Conservation (phyloP, 2,888 invertebrate genomes). For the Bibio marci region DNA sequence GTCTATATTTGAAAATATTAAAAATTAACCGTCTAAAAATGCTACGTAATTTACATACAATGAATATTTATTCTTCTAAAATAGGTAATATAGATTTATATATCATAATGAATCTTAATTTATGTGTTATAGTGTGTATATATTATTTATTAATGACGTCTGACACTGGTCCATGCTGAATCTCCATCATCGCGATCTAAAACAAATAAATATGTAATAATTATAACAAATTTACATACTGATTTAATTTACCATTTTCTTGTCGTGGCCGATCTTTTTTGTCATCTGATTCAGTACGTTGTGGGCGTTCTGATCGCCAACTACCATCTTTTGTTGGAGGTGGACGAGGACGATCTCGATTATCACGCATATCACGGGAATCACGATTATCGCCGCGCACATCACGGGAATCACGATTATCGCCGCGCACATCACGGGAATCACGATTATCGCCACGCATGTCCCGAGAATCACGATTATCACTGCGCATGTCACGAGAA, state of each 20-base stretch:
- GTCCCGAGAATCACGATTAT: constrained; percentile 10
- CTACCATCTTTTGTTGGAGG: neutral
- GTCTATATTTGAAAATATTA: too few relatives aligned
- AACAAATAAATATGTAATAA: constrained; percentile 14
- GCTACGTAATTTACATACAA: too few relatives aligned
- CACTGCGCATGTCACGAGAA: constrained; percentile 11
- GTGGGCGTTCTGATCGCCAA: constrained; percentile 1
- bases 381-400: constrained; percentile 8
- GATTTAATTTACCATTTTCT: neutral
- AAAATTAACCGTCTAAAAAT: too few relatives aligned
- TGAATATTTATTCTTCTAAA: too few relatives aligned
- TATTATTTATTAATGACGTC: too few relatives aligned
- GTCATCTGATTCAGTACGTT: neutral
- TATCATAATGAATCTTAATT: too few relatives aligned
- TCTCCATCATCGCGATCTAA: constrained; percentile 35
- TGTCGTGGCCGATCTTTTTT: neutral
- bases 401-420: constrained; percentile 11
- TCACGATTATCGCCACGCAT: constrained; percentile 9
- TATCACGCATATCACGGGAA: constrained; percentile 12
- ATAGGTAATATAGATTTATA: too few relatives aligned
- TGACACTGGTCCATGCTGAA: constrained; percentile 42
- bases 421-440: constrained; percentile 11
- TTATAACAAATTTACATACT: neutral
- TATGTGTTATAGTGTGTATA: too few relatives aligned
- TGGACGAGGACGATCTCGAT: constrained; percentile 8